These are phyloP conservation scores for Pardosa pseudoannulata DNA, from an alignment of 2,888 invertebrate genomes.

Conservation along the genomic window DNA sequence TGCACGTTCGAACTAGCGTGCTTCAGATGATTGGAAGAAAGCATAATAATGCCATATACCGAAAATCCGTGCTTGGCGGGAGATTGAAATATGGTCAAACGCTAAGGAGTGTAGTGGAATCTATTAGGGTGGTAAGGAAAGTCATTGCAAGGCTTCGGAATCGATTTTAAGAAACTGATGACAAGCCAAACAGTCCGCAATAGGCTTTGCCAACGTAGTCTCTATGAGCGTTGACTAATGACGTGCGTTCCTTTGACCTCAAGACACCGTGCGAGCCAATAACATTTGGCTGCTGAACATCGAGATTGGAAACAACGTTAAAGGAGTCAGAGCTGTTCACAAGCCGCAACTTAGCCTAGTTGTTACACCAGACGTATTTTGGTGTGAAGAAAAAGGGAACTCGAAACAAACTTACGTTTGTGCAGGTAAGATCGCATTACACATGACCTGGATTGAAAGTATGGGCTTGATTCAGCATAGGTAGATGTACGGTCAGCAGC, in stretches of 20 bases:
- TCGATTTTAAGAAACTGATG: neutral
- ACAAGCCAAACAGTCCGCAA: neutral
- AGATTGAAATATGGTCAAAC: neutral
- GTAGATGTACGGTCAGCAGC: too few species aligned
- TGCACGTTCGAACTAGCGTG: too few species aligned
- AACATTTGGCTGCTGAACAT: neutral
- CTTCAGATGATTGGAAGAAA: too few species aligned
- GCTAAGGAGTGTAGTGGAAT: neutral
- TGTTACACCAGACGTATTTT: neutral
- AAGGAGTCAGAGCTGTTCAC: neutral
- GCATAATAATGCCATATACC: neutral
- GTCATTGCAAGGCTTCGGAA: too few species aligned
- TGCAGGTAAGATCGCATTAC: neutral
- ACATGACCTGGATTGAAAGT: neutral
- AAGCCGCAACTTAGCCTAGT: neutral
- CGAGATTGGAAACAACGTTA: neutral
- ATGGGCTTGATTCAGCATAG: neutral
- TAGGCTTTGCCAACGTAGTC: neutral
- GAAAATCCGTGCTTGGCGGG: neutral
- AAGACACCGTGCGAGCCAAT: neutral
- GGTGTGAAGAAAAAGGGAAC: neutral
- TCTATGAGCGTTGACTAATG: conserved; percentile 6
- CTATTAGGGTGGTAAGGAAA: neutral
- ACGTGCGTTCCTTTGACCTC: conserved; percentile 4
- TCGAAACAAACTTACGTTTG: neutral